Evolutionary conservation across 1,140 invertebrate genomes (phyloP).

Genomic region (Trichoplusia ni): DNA sequence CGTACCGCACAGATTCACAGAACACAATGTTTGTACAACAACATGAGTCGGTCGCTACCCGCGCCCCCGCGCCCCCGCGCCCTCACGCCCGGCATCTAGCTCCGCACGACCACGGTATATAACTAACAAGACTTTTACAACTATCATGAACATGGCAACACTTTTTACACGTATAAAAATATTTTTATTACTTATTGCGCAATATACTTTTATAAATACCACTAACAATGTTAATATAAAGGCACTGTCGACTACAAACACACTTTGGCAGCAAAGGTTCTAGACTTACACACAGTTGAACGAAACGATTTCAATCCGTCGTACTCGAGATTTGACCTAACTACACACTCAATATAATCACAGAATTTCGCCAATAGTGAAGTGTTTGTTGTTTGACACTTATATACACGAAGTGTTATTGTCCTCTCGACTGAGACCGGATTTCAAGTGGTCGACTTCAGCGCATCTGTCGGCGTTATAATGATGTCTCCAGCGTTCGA

Average conservation of each 20-base stretch:
- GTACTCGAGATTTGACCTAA: slow-evolving; percentile 50
- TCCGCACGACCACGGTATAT: slow-evolving; percentile 36
- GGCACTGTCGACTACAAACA: slow-evolving; percentile 82
- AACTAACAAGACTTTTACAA: slow-evolving; percentile 59
- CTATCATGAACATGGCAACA: slow-evolving; percentile 80
- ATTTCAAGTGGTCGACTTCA: slow-evolving; percentile 75
- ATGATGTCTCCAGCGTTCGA: slow-evolving; percentile 84
- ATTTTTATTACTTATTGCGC: slow-evolving; percentile 69
- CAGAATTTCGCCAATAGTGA: slow-evolving; percentile 78
- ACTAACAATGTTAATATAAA: slow-evolving; percentile 72
- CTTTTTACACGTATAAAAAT: slow-evolving; percentile 80
- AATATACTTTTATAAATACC: slow-evolving; percentile 77
- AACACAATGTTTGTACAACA: slow-evolving; percentile 30
- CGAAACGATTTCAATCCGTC: slow-evolving; percentile 54
- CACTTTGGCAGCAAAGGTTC: slow-evolving; percentile 78
- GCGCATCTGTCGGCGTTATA: slow-evolving; percentile 78
- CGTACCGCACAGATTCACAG: slow-evolving; percentile 17
- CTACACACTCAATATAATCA: slow-evolving; percentile 69
- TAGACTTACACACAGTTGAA: slow-evolving; percentile 60
- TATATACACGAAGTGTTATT: slow-evolving; percentile 63
- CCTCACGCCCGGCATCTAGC: not conserved
- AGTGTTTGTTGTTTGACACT: slow-evolving; percentile 74
- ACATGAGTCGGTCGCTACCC: slow-evolving; percentile 35
- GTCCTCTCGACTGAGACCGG: slow-evolving; percentile 48
- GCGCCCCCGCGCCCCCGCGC: not conserved